Conservation (phyloP, 2,113 vertebrate genomes). For the Tupaia chinensis region DNA sequence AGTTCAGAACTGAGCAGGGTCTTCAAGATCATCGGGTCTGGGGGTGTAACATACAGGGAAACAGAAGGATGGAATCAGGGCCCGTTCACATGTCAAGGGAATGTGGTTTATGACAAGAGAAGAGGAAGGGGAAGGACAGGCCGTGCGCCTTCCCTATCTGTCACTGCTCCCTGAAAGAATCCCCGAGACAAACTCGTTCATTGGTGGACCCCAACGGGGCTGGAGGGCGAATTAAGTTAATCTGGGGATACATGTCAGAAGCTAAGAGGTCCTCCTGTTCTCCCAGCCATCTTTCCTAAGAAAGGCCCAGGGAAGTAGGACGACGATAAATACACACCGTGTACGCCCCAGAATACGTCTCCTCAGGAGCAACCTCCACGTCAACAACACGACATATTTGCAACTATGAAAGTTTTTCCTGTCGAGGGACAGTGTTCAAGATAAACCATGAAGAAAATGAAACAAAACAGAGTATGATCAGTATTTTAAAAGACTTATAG, state of each 20-base stretch:
- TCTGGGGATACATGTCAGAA: neutral
- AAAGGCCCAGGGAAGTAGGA: constrained; percentile 58
- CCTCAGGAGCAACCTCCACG: neutral
- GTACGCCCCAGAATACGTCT: neutral
- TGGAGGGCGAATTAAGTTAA: constrained; percentile 17
- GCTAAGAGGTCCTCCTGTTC: neutral
- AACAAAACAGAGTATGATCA: neutral
- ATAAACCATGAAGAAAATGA: neutral
- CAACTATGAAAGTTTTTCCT: constrained; percentile 39
- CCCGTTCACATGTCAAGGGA: neutral
- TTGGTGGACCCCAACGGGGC: neutral
- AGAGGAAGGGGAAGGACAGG: neutral
- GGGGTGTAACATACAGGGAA: constrained; percentile 1
- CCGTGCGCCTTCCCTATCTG: neutral
- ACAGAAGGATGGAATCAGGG: neutral
- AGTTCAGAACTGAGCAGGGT: constrained; percentile 13
- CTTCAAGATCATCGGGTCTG: neutral
- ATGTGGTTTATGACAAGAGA: neutral
- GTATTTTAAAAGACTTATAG: neutral
- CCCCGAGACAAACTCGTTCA: neutral
- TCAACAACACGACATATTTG: constrained; percentile 56
- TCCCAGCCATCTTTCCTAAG: constrained; percentile 33
- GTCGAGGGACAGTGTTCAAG: constrained; percentile 19
- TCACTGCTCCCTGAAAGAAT: neutral
- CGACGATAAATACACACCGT: neutral